Conservation (phyloP, 2,888 invertebrate species). For the Eupithecia subumbrata region DNA sequence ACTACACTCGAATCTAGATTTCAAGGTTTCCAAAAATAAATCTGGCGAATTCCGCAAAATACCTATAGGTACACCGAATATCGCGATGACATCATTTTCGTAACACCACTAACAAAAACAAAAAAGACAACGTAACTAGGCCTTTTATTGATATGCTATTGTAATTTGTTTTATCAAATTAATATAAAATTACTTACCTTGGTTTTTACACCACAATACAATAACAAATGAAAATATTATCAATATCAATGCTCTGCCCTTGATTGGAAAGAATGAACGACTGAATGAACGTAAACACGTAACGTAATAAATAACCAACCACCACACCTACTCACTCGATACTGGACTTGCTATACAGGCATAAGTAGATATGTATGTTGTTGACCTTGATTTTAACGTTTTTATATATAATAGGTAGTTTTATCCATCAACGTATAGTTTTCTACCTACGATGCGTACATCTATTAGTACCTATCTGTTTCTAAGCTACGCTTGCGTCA, state of each 20-base stretch:
- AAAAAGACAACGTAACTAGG: not conserved
- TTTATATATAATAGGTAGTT: not conserved
- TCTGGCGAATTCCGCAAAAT: not conserved
- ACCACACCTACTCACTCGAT: not conserved
- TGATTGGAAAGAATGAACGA: not conserved
- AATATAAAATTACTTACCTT: not conserved
- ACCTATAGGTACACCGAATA: not conserved
- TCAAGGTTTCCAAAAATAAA: conserved; percentile 4
- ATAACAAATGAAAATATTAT: not conserved
- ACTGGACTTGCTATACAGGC: not conserved
- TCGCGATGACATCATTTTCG: not conserved
- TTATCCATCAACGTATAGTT: not conserved
- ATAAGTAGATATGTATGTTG: not conserved
- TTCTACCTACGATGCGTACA: not conserved
- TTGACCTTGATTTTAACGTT: not conserved
- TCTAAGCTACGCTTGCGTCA: not conserved
- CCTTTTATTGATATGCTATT: not conserved
- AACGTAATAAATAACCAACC: not conserved
- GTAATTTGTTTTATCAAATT: not conserved
- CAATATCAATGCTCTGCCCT: not conserved
- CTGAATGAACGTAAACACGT: not conserved
- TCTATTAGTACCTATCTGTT: not conserved
- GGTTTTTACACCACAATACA: not conserved
- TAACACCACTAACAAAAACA: not conserved
- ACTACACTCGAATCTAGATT: not conserved